A percentile compares a stretch with the other conserved stretches of the same genome.
Evolutionary conservation across 2,797 vertebrate genomes (phyloP).

Genomic region (Octomys mimax): DNA sequence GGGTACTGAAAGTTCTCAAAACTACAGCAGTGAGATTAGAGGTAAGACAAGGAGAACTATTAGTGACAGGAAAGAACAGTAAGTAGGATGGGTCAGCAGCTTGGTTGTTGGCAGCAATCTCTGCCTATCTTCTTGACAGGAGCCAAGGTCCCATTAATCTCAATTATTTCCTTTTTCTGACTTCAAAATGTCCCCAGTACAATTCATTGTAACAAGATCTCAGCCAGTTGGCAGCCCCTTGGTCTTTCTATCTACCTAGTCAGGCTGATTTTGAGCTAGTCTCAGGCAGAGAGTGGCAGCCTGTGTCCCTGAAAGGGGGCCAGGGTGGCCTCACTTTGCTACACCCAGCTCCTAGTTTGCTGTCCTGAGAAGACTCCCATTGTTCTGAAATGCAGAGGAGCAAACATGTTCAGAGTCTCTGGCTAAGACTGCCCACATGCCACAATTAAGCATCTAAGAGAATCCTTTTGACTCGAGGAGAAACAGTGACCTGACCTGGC

Average conservation of each 20-base stretch:
- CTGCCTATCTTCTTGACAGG: not conserved
- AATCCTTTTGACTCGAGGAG: slow-evolving; percentile 20
- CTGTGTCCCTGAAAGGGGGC: not conserved
- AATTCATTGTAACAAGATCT: slow-evolving; percentile 47
- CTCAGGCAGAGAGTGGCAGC: not conserved
- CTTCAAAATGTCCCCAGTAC: slow-evolving; percentile 44
- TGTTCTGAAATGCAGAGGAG: slow-evolving; percentile 1
- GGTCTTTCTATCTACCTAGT: not conserved
- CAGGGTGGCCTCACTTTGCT: not conserved
- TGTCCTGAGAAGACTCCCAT: not conserved
- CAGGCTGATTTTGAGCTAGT: not conserved
- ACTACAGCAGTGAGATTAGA: not conserved
- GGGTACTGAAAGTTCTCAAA: not conserved
- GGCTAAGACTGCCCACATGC: slow-evolving; percentile 47
- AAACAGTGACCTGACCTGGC: not conserved
- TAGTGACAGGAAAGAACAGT: not conserved
- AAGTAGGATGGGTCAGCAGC: slow-evolving; percentile 6
- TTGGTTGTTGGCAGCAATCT: not conserved
- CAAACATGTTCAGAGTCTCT: not conserved
- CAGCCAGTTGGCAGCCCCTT: not conserved
- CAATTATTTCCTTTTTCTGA: slow-evolving; percentile 41
- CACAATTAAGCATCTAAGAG: slow-evolving; percentile 19
- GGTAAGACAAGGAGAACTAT: not conserved
- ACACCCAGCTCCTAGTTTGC: not conserved
- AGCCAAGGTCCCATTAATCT: slow-evolving; percentile 52